phyloP scores from a whole-genome alignment of 2,888 invertebrate species.

The Chaetogeoica ovagalla region DNA sequence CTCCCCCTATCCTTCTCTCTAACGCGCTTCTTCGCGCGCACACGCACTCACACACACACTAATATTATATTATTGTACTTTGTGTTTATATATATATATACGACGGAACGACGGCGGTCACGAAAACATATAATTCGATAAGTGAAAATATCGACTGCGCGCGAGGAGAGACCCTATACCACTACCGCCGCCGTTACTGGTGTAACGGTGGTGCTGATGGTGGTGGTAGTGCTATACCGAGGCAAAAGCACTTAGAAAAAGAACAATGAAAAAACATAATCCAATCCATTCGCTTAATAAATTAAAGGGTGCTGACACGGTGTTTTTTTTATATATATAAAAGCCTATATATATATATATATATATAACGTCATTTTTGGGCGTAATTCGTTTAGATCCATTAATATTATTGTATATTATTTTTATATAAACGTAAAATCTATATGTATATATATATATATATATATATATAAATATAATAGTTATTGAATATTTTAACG shows the following conservation, averaged over 20 bases:
- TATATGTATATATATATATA: too few species aligned
- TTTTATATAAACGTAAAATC: neutral
- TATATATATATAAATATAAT: neutral
- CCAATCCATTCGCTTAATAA: slow-evolving; percentile 52
- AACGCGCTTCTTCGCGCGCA: neutral
- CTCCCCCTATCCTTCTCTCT: neutral
- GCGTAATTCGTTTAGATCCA: slow-evolving; percentile 50
- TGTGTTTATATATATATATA: neutral
- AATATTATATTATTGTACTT: neutral
- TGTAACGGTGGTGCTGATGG: neutral
- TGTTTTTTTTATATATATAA: slow-evolving; percentile 12
- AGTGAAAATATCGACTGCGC: slow-evolving; percentile 50
- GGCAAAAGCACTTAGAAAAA: slow-evolving; percentile 47
- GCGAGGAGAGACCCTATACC: neutral
- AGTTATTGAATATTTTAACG: neutral
- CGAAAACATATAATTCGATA: slow-evolving; percentile 53
- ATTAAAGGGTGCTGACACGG: slow-evolving; percentile 46
- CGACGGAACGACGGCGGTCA: slow-evolving; percentile 32
- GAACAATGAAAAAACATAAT: slow-evolving; percentile 52
- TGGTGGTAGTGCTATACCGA: neutral
- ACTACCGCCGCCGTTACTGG: neutral
- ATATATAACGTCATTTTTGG: slow-evolving; percentile 37
- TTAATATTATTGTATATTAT: slow-evolving; percentile 41
- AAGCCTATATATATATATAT: slow-evolving; percentile 30
- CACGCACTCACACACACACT: neutral